A percentile compares a stretch with the other conserved stretches of the same genome.
These are phyloP conservation scores for Phenganax subtilis DNA, from an alignment of 92 coral and sea anemone species.

Conservation along the genomic window DNA sequence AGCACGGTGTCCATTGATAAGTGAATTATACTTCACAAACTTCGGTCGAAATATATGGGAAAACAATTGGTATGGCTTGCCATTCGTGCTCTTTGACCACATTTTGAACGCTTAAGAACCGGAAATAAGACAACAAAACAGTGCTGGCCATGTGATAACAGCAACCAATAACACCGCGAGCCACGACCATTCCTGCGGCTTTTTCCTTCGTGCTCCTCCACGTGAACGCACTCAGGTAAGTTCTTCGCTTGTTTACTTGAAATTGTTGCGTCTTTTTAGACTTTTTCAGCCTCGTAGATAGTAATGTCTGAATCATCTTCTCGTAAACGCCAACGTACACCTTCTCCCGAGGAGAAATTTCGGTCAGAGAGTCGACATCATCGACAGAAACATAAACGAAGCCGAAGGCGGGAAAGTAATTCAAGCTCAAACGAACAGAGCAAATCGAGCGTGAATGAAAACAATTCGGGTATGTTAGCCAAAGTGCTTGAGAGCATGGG, in stretches of 20 bases:
- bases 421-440: background rate
- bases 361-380: background rate
- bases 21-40: conserved; percentile 14
- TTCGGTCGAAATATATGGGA: conserved; percentile 19
- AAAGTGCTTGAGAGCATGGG: conserved; percentile 3
- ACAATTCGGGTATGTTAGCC: background rate
- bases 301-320: background rate
- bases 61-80: conserved; percentile 8
- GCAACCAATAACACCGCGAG: background rate
- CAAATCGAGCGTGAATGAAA: background rate
- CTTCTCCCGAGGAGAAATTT: conserved; percentile 11
- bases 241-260: conserved; percentile 4
- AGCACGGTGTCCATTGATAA: too few species aligned
- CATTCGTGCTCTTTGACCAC: background rate
- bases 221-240: conserved; percentile 33
- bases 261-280: background rate
- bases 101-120: background rate
- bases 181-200: background rate
- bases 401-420: conserved; percentile 24
- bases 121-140: background rate
- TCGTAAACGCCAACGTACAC: conserved; percentile 20
- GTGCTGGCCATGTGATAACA: background rate
- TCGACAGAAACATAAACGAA: conserved; percentile 25
- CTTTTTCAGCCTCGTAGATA: background rate
- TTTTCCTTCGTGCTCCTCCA: conserved; percentile 30